These are phyloP conservation scores for Mormoops blainvillei DNA, from an alignment of 2,113 vertebrate species.

Conservation along the genomic window DNA sequence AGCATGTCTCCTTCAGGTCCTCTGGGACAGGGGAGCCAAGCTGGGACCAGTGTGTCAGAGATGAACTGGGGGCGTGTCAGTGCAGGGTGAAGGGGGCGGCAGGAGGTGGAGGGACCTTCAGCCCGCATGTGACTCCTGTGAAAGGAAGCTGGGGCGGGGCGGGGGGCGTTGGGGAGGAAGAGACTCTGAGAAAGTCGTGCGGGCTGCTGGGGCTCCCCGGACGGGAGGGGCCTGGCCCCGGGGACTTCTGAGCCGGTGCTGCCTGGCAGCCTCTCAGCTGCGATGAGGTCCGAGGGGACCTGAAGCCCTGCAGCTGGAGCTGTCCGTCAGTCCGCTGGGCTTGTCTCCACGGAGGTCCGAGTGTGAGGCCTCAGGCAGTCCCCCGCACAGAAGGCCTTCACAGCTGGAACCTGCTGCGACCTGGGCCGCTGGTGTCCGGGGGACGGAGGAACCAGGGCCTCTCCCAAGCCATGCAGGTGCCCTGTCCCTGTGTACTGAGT, in stretches of 20 bases:
- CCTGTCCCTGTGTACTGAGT: not conserved
- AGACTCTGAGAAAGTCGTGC: not conserved
- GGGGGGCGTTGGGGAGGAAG: not conserved
- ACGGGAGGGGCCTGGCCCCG: not conserved
- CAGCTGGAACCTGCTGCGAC: not conserved
- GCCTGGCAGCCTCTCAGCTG: too few species aligned
- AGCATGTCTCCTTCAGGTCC: not conserved
- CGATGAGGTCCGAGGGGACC: too few species aligned
- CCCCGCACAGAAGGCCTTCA: not conserved
- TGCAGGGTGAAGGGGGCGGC: not conserved
- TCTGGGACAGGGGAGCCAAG: not conserved
- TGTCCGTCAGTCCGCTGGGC: not conserved
- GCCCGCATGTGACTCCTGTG: not conserved
- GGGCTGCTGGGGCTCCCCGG: not conserved
- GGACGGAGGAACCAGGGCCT: not conserved
- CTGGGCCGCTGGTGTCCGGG: not conserved
- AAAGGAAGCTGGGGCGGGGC: not conserved
- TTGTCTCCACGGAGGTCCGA: not conserved
- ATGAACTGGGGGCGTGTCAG: not conserved
- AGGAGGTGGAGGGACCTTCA: not conserved
- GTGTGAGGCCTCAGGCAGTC: not conserved
- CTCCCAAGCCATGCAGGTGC: not conserved
- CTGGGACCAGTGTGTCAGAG: not conserved
- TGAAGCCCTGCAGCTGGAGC: not conserved
- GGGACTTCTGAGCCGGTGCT: not conserved